phyloP scores from a whole-genome alignment of 2,113 vertebrate species.

The Bubo blakistoni region DNA sequence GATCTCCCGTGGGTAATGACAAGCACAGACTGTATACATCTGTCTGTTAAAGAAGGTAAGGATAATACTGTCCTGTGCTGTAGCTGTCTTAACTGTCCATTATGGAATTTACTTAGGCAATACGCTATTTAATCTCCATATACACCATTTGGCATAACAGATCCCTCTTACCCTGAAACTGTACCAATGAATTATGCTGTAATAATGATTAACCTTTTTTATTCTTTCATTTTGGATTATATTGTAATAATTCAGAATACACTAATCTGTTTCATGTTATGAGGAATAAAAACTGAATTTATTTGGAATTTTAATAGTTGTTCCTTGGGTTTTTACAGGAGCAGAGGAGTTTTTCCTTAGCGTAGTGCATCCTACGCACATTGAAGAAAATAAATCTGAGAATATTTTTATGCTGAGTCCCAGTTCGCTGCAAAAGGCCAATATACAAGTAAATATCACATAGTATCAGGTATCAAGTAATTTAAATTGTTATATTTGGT shows the following conservation, averaged over 20 bases:
- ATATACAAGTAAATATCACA: constrained; percentile 85
- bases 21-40: constrained; percentile 71
- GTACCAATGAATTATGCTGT: not conserved
- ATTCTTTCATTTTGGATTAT: not conserved
- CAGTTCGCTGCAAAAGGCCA: constrained; percentile 78
- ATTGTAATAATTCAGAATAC: not conserved
- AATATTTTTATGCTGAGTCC: constrained; percentile 83
- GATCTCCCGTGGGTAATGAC: constrained; percentile 79
- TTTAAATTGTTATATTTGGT: constrained; percentile 14
- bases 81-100: not conserved
- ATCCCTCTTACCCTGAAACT: not conserved
- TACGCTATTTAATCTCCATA: not conserved
- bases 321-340: constrained; percentile 60
- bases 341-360: constrained; percentile 81
- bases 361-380: constrained; percentile 66
- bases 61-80: not conserved
- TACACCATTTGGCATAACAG: not conserved
- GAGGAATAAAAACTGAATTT: not conserved
- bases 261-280: not conserved
- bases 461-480: constrained; percentile 63
- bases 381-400: constrained; percentile 71
- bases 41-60: constrained; percentile 80
- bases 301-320: not conserved
- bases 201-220: not conserved
- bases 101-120: not conserved